phyloP scores from a whole-genome alignment of 37 sponge, comb jelly and placozoan species.

The Beroe forskalii region DNA sequence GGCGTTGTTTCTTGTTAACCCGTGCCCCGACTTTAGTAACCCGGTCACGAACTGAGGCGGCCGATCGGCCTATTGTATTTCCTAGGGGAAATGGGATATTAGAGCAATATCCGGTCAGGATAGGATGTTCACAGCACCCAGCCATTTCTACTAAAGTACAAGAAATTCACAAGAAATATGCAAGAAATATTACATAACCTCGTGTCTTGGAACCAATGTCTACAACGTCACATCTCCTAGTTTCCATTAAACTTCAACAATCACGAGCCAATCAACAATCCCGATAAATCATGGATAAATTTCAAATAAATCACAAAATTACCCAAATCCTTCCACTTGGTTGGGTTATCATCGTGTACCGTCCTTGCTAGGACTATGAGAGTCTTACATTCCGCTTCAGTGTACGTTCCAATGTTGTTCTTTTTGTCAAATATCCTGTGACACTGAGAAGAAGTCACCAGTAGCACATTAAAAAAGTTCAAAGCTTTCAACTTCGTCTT shows the following conservation, averaged over 20 bases:
- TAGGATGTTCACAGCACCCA: no score
- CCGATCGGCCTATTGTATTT: background rate
- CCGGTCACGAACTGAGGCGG: background rate
- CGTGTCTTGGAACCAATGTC: no score
- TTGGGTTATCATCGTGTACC: background rate
- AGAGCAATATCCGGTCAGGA: background rate
- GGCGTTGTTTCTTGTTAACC: background rate
- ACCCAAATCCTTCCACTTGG: constrained; percentile 20
- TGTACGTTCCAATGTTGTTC: constrained; percentile 18
- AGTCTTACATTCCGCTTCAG: background rate
- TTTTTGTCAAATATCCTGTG: background rate
- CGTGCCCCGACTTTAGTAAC: constrained; percentile 9
- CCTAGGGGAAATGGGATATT: no score
- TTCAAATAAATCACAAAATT: background rate
- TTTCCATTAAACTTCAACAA: no score
- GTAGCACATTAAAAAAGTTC: no score
- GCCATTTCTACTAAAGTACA: no score
- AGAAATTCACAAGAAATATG: background rate
- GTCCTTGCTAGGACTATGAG: background rate
- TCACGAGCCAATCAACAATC: no score
- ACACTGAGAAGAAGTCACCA: background rate
- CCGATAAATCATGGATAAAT: background rate
- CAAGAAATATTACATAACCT: background rate
- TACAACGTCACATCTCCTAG: no score
- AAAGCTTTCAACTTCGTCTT: no score